These are phyloP conservation scores for Pseudomyrmex dendroicus DNA, from an alignment of 1,140 invertebrate species.

Conservation along the genomic window DNA sequence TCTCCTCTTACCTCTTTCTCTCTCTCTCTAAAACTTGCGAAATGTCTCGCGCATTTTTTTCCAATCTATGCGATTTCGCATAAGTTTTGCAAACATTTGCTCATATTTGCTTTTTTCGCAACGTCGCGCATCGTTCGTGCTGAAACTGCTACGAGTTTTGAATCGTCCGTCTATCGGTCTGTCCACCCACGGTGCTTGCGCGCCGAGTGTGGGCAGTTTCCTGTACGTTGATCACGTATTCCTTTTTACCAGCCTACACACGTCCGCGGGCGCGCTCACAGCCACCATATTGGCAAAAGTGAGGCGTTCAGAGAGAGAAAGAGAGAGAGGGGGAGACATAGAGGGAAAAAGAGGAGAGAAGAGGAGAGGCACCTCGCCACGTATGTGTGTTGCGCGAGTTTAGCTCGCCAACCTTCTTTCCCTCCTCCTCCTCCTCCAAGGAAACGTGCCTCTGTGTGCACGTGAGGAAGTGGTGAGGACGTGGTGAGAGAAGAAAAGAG, in stretches of 20 bases:
- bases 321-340: neutral
- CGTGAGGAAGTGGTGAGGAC: slow-evolving; percentile 37
- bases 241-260: slow-evolving; percentile 73
- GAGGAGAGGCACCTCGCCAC: neutral
- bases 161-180: slow-evolving; percentile 62
- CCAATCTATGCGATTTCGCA: too few species aligned
- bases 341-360: neutral
- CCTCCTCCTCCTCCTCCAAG: slow-evolving; percentile 4
- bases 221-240: slow-evolving; percentile 79
- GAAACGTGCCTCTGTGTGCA: slow-evolving; percentile 42
- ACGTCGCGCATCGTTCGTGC: slow-evolving; percentile 6
- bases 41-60: too few species aligned
- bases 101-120: neutral
- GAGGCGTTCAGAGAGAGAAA: slow-evolving; percentile 37
- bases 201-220: slow-evolving; percentile 79
- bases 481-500: neutral
- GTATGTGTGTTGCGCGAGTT: slow-evolving; percentile 20
- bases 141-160: slow-evolving; percentile 61
- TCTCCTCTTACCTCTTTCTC: too few species aligned
- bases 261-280: slow-evolving; percentile 58
- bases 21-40: too few species aligned
- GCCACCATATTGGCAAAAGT: slow-evolving; percentile 53
- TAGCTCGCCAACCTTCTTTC: slow-evolving; percentile 26
- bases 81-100: neutral
- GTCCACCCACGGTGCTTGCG: slow-evolving; percentile 74